Evolutionary conservation across 2,113 vertebrate species (phyloP), one percentile per base, ranked within the genome.

Genomic region (Andinoacara biseriatus): DNA sequence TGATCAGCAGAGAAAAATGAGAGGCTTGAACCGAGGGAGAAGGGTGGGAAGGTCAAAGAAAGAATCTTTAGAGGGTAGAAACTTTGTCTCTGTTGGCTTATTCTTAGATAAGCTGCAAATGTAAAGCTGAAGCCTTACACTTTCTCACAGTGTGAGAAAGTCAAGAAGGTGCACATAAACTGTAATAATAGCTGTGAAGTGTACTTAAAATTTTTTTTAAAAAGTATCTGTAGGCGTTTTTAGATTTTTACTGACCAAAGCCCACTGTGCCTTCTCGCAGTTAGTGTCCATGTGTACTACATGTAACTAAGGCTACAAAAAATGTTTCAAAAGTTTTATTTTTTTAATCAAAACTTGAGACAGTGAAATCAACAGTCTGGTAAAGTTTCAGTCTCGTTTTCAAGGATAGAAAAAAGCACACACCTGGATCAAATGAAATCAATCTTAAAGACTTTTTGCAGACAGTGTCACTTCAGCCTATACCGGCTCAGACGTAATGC

Each of bases 1-100:
- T 82, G 65, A 82, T 78, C 29, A 80, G 58, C 75, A 58, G 7
- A 80, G 82, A 72, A 82, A 86, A 84, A 80, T 75, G 62, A 86
- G 60, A 84, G 31, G 58, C 85, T 76, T 87, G 31, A 29, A 62
- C 33, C 2, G 46, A 75, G 29, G 33, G 69, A 78, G 22, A 87
- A 82, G 75, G 77, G n/a, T 40, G 63, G 24, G 14, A 80, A 79
- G 82, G 79, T 86, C 67, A 29, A 65, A 72, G 3, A 74, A 56
- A 82, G 58, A 69, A 43, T 18, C 14, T 57, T 65, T 43, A 40
- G 35, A 75, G 52, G 58, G 58, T 33, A 58, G 3, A 24, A 67
- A 80, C 67, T 54, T 46, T 9, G 29, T 15, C 65, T n/a, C 3
- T 76, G 6, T 43, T 38, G 17, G 22, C 33, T 67, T 0, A 61